Evolutionary conservation across 2,797 vertebrate genomes (phyloP), one percentile per base, ranked within the genome.

Genomic region (Microtus californicus): DNA sequence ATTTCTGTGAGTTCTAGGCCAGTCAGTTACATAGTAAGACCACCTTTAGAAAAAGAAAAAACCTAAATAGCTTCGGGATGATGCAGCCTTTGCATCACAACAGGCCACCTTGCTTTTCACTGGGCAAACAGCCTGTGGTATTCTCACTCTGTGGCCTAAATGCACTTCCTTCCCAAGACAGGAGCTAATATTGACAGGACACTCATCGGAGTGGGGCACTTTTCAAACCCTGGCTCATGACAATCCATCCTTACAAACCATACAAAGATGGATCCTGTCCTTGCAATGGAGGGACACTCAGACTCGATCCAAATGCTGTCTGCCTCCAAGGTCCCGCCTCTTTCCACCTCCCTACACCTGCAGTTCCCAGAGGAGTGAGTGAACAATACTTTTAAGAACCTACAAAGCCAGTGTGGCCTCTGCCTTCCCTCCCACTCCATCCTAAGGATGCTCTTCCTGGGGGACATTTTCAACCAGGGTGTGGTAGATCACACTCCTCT

Each of bases 61-160:
- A 14, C 5, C 11, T 43, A 51, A 34, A 85, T 2, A 67, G 82
- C 82, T 69, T 69, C 3, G 12, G 48, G 10, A 74, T 34, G 34
- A 51, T 40, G 56, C 95, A 73, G 73, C 0, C 83, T 78, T 61
- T 71, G 76, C 23, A 61, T 25, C 25, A 4, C 31, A 87, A 48
- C 43, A 85, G 77, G 25, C 78, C 81, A 34, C 73, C 61, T 83
- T 17, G 61, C 67, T 94, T 93, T 89, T 85, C 79, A 82, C 40
- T 13, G 78, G 40, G 67, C 83, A 77, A 85, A 87, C 17, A 45
- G 40, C 54, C 89, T 78, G 9, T 92, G 65, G 88, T 74, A 89
- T 78, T 80, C 89, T 69, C 93, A 87, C 73, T 89, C 67, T n/a
- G 76, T 6, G 15, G 37, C 17, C 78, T 56, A 95, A 88, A 96